Conservation (phyloP, 2,113 vertebrate species). For the Myanophis thanlyinensis region DNA sequence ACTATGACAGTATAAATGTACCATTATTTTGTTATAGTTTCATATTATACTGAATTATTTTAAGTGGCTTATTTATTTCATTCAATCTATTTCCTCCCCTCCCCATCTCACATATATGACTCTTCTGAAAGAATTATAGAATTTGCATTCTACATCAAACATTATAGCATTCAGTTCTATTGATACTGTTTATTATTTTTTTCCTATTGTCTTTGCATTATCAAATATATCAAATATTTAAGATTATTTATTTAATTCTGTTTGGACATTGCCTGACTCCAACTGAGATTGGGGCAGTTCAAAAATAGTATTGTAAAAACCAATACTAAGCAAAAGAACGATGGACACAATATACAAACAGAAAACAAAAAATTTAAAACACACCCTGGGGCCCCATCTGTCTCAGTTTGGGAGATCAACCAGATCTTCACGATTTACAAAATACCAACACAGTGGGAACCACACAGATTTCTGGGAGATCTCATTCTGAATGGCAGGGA, state of each 20-base stretch:
- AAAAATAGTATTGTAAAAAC: neutral
- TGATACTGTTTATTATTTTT: neutral
- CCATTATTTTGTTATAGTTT: neutral
- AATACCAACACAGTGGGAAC: neutral
- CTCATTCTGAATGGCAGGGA: no score
- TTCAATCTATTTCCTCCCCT: neutral
- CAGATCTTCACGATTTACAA: neutral
- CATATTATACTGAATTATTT: neutral
- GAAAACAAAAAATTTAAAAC: neutral
- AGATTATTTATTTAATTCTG: neutral
- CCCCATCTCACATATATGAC: neutral
- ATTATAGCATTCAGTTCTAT: neutral
- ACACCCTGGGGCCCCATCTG: neutral
- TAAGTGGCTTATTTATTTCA: neutral
- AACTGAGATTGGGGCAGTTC: neutral
- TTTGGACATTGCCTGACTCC: neutral
- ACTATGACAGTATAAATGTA: neutral
- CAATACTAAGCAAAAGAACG: neutral
- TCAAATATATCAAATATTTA: neutral
- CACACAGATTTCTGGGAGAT: neutral
- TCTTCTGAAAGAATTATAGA: neutral
- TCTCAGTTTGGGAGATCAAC: neutral
- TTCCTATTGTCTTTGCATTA: neutral
- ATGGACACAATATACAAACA: neutral
- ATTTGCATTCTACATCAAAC: neutral